Base-by-base conservation (phyloP, 23 tunicate species). In the Diplosoma virens region DNA sequence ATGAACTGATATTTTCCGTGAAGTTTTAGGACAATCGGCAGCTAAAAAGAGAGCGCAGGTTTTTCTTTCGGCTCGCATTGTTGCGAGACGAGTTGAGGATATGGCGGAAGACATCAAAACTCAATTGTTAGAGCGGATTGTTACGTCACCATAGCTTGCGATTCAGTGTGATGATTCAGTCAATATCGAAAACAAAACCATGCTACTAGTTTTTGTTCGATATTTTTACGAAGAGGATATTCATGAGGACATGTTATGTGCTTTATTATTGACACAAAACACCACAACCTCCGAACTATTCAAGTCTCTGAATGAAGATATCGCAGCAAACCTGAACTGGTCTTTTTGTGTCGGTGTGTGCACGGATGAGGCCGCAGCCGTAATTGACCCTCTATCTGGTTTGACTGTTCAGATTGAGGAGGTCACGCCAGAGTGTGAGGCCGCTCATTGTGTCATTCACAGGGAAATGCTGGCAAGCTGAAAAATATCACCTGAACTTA, bases 201-300 rank as follows among this genome's bases (percentile, higher is more conserved):
- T 33, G 54, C 82, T 76, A 1, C 70, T 83, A 64, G 82, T 83
- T 83, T 77, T n/a, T 77, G 84, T 84, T 58, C 76, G 89, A 35
- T 84, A 84, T 66, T 29, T 63, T 47, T 53, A 52, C 48, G 75
- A 63, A 30, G 55, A 58, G 33, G 82, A 83, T 45, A n/a, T 67
- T 82, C 66, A 77, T 66, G 84, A 84, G 27, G 66, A 77, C 61
- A 78, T 83, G 67, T 28, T 80, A 23, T 63, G 83, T 85, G 72
- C 77, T 52, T 59, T 60, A 31, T 67, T 33, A 50, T 68, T 77
- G 69, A 34, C 77, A 67, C 77, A 47, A 77, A 84, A 65, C 71
- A 78, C 89, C 45, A 84, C 89, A 77, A 83, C 77, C 68, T 74
- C 83, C 47, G 36, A n/a, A n/a, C n/a, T n/a, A n/a, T n/a, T n/a